Evolutionary conservation across 2,113 vertebrate genomes (phyloP).

Genomic region (Xerus inauris): DNA sequence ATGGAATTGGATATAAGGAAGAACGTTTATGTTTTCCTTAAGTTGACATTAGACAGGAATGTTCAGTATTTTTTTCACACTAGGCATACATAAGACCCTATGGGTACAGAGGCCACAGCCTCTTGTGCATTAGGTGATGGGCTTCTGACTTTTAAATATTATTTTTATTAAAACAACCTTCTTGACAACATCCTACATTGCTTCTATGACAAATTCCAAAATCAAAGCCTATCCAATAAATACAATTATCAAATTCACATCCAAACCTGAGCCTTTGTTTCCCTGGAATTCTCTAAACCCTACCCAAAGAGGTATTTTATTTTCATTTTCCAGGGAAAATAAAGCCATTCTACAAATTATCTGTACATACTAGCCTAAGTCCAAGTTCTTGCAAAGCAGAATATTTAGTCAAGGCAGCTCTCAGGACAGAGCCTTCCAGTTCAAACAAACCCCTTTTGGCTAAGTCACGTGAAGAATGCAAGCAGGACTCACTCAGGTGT

Average conservation of each 20-base stretch:
- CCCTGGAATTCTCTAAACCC: background rate
- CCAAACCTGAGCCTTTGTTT: background rate
- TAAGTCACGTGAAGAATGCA: constrained; percentile 60
- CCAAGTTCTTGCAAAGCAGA: background rate
- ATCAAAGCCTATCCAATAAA: background rate
- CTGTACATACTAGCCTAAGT: background rate
- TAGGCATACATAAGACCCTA: background rate
- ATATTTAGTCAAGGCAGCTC: background rate
- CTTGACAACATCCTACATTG: background rate
- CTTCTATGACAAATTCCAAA: background rate
- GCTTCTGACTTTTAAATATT: background rate
- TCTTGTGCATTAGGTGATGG: background rate
- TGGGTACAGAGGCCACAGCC: background rate
- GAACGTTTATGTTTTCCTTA: background rate
- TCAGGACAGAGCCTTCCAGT: background rate
- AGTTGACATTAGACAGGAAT: background rate
- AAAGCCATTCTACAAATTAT: background rate
- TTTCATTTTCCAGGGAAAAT: constrained; percentile 7
- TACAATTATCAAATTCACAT: background rate
- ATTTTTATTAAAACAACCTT: background rate
- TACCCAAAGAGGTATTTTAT: background rate
- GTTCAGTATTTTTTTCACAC: background rate
- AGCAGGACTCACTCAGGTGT: background rate
- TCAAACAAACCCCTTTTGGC: constrained; percentile 27
- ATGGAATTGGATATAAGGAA: background rate